A percentile compares a stretch with the other conserved stretches of the same genome.
phyloP scores from a whole-genome alignment of 2,113 vertebrate genomes.

The Mustela lutreola region DNA sequence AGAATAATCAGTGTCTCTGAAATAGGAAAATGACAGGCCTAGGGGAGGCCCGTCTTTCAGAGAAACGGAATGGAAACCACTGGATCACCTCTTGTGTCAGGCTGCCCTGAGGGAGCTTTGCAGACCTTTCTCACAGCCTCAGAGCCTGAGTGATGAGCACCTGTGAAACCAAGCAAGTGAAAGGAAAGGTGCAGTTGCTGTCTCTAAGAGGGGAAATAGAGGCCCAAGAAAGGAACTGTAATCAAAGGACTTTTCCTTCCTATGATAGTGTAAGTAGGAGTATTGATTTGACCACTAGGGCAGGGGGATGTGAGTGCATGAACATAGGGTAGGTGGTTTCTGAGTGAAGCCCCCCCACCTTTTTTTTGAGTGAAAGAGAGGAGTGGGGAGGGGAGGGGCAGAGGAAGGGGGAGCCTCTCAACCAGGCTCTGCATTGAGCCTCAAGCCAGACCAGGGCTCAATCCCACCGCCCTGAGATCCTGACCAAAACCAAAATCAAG shows the following conservation, averaged over 20 bases:
- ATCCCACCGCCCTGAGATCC: not conserved
- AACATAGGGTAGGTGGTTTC: not conserved
- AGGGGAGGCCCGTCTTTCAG: not conserved
- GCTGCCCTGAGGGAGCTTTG: not conserved
- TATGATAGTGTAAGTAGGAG: not conserved
- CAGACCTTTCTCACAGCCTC: not conserved
- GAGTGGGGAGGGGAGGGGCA: too few relatives aligned
- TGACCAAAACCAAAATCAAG: not conserved
- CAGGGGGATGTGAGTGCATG: not conserved
- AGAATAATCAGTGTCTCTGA: not conserved
- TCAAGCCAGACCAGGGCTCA: not conserved
- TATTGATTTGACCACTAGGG: not conserved
- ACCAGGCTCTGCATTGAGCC: not conserved
- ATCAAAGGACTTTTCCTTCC: not conserved
- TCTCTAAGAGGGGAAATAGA: not conserved
- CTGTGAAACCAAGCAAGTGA: not conserved
- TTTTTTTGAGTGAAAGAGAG: too few relatives aligned
- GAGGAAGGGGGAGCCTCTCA: not conserved
- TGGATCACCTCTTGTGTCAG: not conserved
- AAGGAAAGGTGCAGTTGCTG: not conserved
- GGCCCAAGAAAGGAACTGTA: not conserved
- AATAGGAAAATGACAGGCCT: not conserved
- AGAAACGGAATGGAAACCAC: not conserved
- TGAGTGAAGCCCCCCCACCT: not conserved
- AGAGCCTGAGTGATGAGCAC: too few relatives aligned